These are phyloP conservation scores for Xanthia togata DNA, from an alignment of 2,888 invertebrate genomes.

Conservation along the genomic window DNA sequence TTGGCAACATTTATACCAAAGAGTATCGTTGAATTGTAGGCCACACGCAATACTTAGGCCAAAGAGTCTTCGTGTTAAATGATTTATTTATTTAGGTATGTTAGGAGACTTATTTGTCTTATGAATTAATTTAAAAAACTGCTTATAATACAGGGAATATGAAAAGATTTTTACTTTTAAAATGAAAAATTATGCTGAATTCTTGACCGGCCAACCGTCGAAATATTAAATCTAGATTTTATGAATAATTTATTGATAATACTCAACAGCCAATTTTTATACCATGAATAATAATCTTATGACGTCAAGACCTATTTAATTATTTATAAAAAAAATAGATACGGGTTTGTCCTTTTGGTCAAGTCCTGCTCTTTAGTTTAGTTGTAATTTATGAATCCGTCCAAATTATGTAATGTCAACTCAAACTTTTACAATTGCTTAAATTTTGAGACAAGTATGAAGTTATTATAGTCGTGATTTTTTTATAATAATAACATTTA, in stretches of 20 bases:
- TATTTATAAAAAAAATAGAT: background rate
- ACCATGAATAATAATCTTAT: background rate
- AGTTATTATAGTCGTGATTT: background rate
- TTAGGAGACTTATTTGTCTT: background rate
- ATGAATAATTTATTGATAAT: background rate
- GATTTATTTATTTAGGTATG: background rate
- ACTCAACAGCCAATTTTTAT: background rate
- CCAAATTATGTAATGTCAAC: constrained; percentile 37
- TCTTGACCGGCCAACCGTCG: background rate
- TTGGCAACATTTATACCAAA: constrained; percentile 12
- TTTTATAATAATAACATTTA: background rate
- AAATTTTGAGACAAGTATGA: background rate
- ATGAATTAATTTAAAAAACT: background rate
- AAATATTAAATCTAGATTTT: background rate
- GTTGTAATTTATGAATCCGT: constrained; percentile 15
- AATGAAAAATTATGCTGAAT: constrained; percentile 3
- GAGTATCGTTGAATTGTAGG: background rate
- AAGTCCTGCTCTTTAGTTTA: background rate
- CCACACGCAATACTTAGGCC: background rate
- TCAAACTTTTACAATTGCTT: background rate
- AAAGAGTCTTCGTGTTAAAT: constrained; percentile 9
- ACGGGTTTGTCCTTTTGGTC: background rate
- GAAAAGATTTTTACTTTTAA: background rate
- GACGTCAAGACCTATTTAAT: background rate
- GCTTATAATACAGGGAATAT: background rate